Percentiles rank a stretch among this genome's conserved stretches.
Conservation (phyloP, 2,888 invertebrate genomes). For the Zonitis immaculata region DNA sequence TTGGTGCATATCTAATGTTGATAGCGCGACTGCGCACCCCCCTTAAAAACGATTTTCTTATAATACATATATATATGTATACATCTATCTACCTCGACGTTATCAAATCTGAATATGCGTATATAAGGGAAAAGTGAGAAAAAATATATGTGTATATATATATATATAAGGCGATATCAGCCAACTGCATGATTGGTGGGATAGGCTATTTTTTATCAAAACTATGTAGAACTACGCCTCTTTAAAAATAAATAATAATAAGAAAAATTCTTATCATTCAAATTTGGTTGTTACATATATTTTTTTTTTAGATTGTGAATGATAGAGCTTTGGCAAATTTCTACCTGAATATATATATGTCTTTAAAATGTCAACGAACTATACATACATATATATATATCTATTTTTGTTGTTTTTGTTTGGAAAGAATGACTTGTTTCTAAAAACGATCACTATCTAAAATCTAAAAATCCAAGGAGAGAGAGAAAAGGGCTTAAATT, state of each 20-base stretch:
- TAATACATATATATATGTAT: background rate
- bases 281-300: background rate
- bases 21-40: conserved; percentile 42
- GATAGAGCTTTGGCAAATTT: background rate
- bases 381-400: too few relatives aligned
- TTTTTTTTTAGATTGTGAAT: background rate
- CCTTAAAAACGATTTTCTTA: conserved; percentile 10
- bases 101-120: conserved; percentile 47
- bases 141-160: too few relatives aligned
- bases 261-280: too few relatives aligned
- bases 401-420: too few relatives aligned
- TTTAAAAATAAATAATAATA: too few relatives aligned
- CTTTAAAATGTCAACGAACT: background rate
- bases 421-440: background rate
- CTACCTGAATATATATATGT: background rate
- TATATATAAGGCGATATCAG: too few relatives aligned
- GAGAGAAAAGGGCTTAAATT: conserved; percentile 7
- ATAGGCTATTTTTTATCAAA: background rate
- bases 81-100: conserved; percentile 18
- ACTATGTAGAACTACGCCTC: background rate
- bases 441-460: background rate
- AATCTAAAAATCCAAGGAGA: too few relatives aligned
- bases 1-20: conserved; percentile 52
- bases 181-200: background rate
- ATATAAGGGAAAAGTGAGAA: conserved; percentile 16